Percentiles rank a stretch among this genome's conserved stretches.
Evolutionary conservation across 1,140 invertebrate genomes (phyloP).

Genomic region (Zelostemma sp.): DNA sequence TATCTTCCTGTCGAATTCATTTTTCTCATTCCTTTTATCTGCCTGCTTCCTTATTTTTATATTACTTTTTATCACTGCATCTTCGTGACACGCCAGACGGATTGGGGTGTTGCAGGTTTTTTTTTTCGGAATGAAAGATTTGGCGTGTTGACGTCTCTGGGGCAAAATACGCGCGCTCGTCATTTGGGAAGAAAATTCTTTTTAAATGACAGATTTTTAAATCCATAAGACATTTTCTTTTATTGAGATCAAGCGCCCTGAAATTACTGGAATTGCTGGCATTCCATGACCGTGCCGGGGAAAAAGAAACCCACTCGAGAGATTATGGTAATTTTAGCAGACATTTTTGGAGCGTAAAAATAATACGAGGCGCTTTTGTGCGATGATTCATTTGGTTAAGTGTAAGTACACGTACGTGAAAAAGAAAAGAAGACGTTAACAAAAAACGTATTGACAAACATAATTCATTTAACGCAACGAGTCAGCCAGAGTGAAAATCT

Average conservation of each 20-base stretch:
- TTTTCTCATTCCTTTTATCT: background rate
- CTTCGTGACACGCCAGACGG: background rate
- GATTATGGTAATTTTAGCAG: slow-evolving; percentile 61
- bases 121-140: too few species aligned
- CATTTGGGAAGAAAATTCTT: too few species aligned
- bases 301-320: slow-evolving; percentile 31
- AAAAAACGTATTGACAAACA: background rate
- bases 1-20: background rate
- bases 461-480: slow-evolving; percentile 1
- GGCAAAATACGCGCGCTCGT: too few species aligned
- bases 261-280: too few species aligned
- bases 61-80: background rate
- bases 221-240: too few species aligned
- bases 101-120: slow-evolving; percentile 2
- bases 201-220: too few species aligned
- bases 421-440: background rate
- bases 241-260: too few species aligned
- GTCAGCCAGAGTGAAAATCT: background rate
- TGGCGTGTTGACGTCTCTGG: too few species aligned
- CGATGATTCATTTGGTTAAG: slow-evolving; percentile 52
- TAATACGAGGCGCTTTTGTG: slow-evolving; percentile 61
- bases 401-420: background rate
- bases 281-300: too few species aligned
- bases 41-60: background rate
- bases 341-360: slow-evolving; percentile 63